phyloP scores from a whole-genome alignment of 2,888 invertebrate species.

The Dolichomitus sp. region DNA sequence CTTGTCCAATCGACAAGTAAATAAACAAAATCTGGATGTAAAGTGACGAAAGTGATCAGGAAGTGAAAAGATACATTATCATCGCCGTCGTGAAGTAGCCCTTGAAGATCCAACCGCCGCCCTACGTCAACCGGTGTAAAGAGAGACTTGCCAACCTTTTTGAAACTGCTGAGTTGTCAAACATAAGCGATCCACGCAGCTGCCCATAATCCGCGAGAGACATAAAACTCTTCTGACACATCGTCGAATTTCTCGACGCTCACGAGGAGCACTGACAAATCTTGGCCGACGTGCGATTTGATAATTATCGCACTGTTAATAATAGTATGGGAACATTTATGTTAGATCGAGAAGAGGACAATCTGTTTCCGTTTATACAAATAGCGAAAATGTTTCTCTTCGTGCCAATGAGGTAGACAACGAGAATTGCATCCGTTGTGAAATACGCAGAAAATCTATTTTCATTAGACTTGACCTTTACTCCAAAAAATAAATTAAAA shows the following conservation, averaged over 20 bases:
- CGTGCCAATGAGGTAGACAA: constrained; percentile 34
- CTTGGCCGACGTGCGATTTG: constrained; percentile 23
- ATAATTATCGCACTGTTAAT: constrained; percentile 36
- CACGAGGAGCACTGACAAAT: not conserved
- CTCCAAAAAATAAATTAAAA: not conserved
- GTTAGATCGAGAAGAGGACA: constrained; percentile 3
- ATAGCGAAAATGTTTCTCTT: not conserved
- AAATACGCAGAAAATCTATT: constrained; percentile 5
- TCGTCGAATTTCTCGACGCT: not conserved
- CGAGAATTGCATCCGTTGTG: not conserved
- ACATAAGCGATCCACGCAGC: constrained; percentile 39
- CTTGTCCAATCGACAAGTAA: not conserved
- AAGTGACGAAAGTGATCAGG: not conserved
- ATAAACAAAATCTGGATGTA: not conserved
- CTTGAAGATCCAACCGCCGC: not conserved
- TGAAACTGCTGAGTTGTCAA: constrained; percentile 38
- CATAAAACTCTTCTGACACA: not conserved
- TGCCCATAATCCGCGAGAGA: constrained; percentile 19
- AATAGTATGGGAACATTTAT: constrained; percentile 18
- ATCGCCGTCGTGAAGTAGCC: not conserved
- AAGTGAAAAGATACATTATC: not conserved
- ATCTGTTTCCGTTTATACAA: not conserved
- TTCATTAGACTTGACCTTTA: not conserved
- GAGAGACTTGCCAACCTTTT: constrained; percentile 26
- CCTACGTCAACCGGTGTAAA: not conserved